phyloP scores from a whole-genome alignment of 2,888 invertebrate genomes.

The Lithosia quadra region DNA sequence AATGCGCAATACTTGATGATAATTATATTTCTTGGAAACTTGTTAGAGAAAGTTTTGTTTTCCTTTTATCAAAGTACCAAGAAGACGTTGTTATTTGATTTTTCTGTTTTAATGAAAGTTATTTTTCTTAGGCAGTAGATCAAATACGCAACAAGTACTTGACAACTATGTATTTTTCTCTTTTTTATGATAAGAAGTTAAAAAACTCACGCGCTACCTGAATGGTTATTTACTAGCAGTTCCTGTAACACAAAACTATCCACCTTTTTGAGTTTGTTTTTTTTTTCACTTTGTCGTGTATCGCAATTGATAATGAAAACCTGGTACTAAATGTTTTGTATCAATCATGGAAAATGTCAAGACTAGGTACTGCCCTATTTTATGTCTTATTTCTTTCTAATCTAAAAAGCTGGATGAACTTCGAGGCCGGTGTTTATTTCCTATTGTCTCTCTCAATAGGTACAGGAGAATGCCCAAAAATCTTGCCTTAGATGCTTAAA shows the following conservation, averaged over 20 bases:
- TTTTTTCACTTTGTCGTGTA: not conserved
- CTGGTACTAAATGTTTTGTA: not conserved
- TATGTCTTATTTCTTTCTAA: too few relatives aligned
- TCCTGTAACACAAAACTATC: not conserved
- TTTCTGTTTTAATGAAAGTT: not conserved
- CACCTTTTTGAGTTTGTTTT: not conserved
- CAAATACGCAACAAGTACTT: too few relatives aligned
- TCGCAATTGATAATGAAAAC: not conserved
- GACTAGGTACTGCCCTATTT: not conserved
- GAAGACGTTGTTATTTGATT: slow-evolving; percentile 3
- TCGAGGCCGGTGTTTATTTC: too few relatives aligned
- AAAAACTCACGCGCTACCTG: not conserved
- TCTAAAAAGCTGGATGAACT: too few relatives aligned
- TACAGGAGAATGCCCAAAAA: too few relatives aligned
- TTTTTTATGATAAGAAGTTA: not conserved
- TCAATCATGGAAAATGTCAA: not conserved
- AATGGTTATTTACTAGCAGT: not conserved
- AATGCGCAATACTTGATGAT: slow-evolving; percentile 36
- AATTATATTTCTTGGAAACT: slow-evolving; percentile 36
- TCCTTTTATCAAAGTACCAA: slow-evolving; percentile 11
- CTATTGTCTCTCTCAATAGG: too few relatives aligned
- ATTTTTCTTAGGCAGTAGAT: not conserved
- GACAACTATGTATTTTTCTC: too few relatives aligned
- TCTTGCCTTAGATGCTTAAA: too few relatives aligned
- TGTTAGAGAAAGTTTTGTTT: slow-evolving; percentile 42